Base-by-base conservation (phyloP, 2,113 vertebrate genomes). In the Dolichotis patagonum region DNA sequence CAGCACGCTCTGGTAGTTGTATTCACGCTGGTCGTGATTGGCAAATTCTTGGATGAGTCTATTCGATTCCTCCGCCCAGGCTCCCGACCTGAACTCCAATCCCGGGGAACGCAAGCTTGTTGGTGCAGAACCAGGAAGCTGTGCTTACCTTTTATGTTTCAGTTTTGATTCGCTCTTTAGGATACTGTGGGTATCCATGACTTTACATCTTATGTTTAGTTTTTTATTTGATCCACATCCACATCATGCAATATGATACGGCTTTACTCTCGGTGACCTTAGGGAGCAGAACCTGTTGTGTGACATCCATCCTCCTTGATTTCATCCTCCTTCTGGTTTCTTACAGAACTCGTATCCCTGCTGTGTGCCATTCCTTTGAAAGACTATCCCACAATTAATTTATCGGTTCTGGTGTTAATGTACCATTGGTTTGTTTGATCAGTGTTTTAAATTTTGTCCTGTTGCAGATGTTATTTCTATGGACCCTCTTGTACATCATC, bases 361-460 rank as follows among this genome's bases (percentile, higher is more conserved):
- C 17, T 30, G 0, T 5, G 2, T 41, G 12, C 1, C 19, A 12
- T 65, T 58, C 32, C n/a, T 2, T 14, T 24, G 63, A 85, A 58
- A n/a, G 46, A 86, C 14, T 7, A 38, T 32, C 8, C 49, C 67
- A 80, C 35, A 78, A 26, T 49, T 56, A 46, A 43, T 58, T 88
- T 58, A 63, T 63, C 4, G 5, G 0, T 35, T 12, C 10, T 20
- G 3, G 7, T 49, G 12, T 32, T 43, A 49, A 49, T 0, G 0
- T 8, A 5, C 52, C 26, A 54, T 62, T 69, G 28, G 0, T 60
- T 41, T 71, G 11, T 19, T 73, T 41, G 35, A 20, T 69, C 43
- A 6, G 4, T 67, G 58, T 69, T 58, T 14, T 78, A 20, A 30
- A 32, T 52, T 38, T 32, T 28, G 7, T 5, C 46, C 4, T 54